These are phyloP conservation scores for Amblyornis subalaris DNA, from an alignment of 2,113 vertebrate genomes.

Conservation along the genomic window DNA sequence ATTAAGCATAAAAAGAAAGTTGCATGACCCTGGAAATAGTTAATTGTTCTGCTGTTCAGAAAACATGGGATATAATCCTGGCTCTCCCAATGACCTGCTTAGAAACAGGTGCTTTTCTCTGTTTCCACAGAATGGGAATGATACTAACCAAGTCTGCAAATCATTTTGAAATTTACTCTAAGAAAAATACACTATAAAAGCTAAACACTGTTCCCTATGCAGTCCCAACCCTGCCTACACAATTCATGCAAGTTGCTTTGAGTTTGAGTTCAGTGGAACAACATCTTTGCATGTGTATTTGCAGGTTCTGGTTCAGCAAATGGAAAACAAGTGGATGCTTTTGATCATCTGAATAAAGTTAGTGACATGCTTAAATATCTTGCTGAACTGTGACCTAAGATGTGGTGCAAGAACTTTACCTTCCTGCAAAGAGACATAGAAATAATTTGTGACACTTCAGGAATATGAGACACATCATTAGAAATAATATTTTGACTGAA, in stretches of 20 bases:
- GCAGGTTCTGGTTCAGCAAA: constrained; percentile 23
- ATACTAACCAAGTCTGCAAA: background rate
- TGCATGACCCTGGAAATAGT: constrained; percentile 29
- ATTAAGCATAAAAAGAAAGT: background rate
- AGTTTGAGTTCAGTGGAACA: background rate
- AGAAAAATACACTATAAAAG: background rate
- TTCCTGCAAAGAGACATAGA: background rate
- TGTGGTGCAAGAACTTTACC: background rate
- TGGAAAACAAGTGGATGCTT: background rate
- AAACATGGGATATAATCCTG: background rate
- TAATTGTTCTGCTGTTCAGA: constrained; percentile 4
- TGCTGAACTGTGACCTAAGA: background rate
- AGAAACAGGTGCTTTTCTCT: background rate
- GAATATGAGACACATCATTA: background rate
- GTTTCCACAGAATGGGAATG: background rate
- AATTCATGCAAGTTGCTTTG: background rate
- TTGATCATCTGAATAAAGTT: constrained; percentile 7
- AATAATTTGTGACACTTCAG: background rate
- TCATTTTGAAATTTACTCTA: background rate
- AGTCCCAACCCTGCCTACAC: background rate
- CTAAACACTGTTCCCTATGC: background rate
- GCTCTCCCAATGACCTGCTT: background rate
- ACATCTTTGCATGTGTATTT: background rate
- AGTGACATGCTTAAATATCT: background rate
- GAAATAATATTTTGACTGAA: background rate